phyloP scores from a whole-genome alignment of 2,888 invertebrate species.

The Notodonta ziczac region DNA sequence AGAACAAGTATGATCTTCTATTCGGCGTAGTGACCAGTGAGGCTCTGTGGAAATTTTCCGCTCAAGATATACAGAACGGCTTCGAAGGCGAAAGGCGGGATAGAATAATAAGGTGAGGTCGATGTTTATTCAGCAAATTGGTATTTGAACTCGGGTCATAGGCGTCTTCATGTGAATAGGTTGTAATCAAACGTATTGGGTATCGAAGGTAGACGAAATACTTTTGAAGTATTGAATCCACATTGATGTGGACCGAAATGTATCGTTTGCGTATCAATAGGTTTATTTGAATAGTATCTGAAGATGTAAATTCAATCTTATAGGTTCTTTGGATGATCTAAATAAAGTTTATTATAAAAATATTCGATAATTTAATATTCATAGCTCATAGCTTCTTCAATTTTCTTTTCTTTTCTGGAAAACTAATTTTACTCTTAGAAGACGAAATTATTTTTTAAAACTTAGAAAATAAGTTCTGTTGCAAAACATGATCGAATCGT shows the following conservation, averaged over 20 bases:
- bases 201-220: conserved; percentile 39
- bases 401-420: not conserved
- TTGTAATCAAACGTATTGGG: conserved; percentile 54
- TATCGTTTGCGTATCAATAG: not conserved
- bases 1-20: conserved; percentile 92
- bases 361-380: not conserved
- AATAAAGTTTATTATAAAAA: not conserved
- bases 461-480: too few relatives aligned
- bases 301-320: not conserved
- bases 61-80: conserved; percentile 92
- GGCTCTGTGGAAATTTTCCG: conserved; percentile 95
- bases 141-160: conserved; percentile 59
- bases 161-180: conserved; percentile 48
- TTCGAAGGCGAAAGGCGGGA: conserved; percentile 95
- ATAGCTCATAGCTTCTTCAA: not conserved
- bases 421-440: not conserved
- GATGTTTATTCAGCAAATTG: conserved; percentile 77
- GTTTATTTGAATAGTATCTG: not conserved
- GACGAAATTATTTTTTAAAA: too few relatives aligned
- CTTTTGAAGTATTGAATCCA: conserved; percentile 14
- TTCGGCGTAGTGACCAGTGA: conserved; percentile 97
- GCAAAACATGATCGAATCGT: too few relatives aligned
- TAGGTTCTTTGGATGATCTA: not conserved
- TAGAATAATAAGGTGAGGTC: conserved; percentile 88
- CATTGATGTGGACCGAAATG: not conserved